A percentile compares a stretch with the other conserved stretches of the same genome.
These are phyloP conservation scores for Euleptes europaea DNA, from an alignment of 2,113 vertebrate species.

Conservation along the genomic window DNA sequence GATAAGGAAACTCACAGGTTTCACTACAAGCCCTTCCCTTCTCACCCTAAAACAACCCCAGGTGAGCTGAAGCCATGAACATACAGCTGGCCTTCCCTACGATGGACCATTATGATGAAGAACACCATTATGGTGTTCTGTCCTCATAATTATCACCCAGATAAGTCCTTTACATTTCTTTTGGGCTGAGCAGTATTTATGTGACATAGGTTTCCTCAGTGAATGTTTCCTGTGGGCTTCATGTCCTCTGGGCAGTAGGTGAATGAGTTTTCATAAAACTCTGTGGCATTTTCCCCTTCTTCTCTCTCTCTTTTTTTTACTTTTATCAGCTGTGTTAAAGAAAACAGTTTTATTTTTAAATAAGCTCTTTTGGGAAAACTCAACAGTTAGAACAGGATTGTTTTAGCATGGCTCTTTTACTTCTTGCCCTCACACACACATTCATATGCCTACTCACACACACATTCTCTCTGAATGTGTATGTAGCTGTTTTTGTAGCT, in stretches of 20 bases:
- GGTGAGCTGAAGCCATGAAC: too few relatives aligned
- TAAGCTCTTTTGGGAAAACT: background rate
- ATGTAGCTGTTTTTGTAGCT: background rate
- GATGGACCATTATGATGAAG: too few relatives aligned
- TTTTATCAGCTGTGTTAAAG: background rate
- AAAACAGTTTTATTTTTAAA: background rate
- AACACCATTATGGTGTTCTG: too few relatives aligned
- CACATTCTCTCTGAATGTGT: slow-evolving; percentile 6
- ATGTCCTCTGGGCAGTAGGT: background rate
- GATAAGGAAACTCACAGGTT: too few relatives aligned
- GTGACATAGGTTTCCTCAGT: background rate
- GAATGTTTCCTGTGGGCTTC: slow-evolving; percentile 13
- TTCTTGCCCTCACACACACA: slow-evolving; percentile 14
- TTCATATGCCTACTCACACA: too few relatives aligned
- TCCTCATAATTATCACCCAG: background rate
- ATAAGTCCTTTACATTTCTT: background rate
- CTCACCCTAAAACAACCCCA: too few relatives aligned
- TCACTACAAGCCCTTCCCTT: too few relatives aligned
- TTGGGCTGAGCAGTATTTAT: background rate
- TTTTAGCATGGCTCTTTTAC: slow-evolving; percentile 32
- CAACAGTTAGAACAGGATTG: slow-evolving; percentile 6
- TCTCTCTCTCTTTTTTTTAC: background rate
- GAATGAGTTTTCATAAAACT: slow-evolving; percentile 18
- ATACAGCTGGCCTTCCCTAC: too few relatives aligned
- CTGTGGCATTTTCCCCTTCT: slow-evolving; percentile 19